A percentile compares a stretch with the other conserved stretches of the same genome.
Evolutionary conservation across 2,888 invertebrate species (phyloP).

Genomic region (Pherbina coryleti): DNA sequence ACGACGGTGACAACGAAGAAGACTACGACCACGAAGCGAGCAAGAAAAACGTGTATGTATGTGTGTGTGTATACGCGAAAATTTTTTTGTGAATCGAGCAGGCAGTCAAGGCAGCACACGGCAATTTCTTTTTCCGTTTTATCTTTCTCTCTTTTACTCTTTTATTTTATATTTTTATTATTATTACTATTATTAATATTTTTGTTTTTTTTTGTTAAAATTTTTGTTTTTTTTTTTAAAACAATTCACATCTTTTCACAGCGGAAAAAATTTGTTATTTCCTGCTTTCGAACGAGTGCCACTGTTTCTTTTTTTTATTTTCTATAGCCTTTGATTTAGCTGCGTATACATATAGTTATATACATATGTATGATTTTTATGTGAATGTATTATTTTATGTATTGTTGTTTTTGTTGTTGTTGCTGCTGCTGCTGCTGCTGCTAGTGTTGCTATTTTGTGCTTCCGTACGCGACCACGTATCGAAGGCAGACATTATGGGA

Average conservation of each 20-base stretch:
- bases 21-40: constrained; percentile 3
- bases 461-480: constrained; percentile 52
- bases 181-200: not conserved
- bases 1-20: not conserved
- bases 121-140: constrained; percentile 5
- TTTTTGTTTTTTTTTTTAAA: not conserved
- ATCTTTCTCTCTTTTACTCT: not conserved
- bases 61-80: constrained; percentile 28
- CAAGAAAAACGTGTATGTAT: constrained; percentile 35
- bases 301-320: not conserved
- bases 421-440: constrained; percentile 41
- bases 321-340: not conserved
- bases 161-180: not conserved
- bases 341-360: not conserved
- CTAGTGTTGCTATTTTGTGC: constrained; percentile 48
- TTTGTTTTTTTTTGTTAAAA: not conserved
- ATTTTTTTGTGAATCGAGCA: constrained; percentile 25
- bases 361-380: not conserved
- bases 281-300: not conserved
- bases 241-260: not conserved
- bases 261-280: not conserved
- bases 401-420: constrained; percentile 25
- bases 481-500: constrained; percentile 67
- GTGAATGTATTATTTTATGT: not conserved
- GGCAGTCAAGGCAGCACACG: not conserved